Conservation (phyloP, 1,140 invertebrate species). For the Eumaeus atala region DNA sequence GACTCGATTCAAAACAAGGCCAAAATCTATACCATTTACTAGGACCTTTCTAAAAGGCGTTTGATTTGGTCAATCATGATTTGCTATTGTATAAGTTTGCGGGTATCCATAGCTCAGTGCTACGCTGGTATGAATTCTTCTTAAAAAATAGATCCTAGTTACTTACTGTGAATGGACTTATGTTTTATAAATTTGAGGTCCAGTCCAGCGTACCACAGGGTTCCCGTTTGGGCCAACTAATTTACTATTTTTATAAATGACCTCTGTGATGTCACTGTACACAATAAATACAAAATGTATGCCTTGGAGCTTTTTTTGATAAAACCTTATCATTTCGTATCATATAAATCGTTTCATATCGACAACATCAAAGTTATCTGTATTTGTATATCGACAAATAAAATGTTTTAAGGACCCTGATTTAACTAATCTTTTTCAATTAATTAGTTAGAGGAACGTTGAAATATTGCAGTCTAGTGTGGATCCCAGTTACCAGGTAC, state of each 20-base stretch:
- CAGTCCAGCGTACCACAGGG: conserved; percentile 5
- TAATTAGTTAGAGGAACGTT: too few species aligned
- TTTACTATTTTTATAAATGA: conserved; percentile 10
- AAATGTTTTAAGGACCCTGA: too few species aligned
- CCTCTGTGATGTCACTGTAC: too few species aligned
- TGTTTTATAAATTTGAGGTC: conserved; percentile 5
- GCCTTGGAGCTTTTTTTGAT: too few species aligned
- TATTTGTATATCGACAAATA: too few species aligned
- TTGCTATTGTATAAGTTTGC: conserved; percentile 9
- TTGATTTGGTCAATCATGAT: conserved; percentile 16
- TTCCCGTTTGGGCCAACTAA: neutral
- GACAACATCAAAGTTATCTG: too few species aligned
- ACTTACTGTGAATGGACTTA: neutral
- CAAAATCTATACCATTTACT: conserved; percentile 11
- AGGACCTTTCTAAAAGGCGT: conserved; percentile 13
- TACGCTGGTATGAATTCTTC: conserved; percentile 15
- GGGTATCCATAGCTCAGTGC: conserved; percentile 12
- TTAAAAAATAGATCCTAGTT: conserved; percentile 8
- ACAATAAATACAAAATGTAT: too few species aligned
- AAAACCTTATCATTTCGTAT: too few species aligned
- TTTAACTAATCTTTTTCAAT: too few species aligned
- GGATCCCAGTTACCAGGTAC: too few species aligned
- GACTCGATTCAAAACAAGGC: conserved; percentile 2
- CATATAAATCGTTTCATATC: too few species aligned
- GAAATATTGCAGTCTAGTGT: too few species aligned